phyloP scores from a whole-genome alignment of 2,797 vertebrate species.

The Myotis daubentonii region DNA sequence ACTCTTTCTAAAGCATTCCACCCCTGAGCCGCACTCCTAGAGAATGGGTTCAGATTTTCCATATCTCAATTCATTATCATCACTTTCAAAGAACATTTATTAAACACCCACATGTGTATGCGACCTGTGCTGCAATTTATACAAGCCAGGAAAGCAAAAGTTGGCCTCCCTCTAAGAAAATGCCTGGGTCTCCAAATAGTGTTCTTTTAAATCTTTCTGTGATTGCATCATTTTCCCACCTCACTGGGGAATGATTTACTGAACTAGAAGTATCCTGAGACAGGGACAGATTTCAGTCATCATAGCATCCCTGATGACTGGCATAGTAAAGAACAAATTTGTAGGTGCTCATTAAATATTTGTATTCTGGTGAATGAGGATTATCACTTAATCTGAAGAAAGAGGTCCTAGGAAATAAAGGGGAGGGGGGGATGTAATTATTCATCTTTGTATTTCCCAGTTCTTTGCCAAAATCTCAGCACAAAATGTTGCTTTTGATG shows the following conservation, averaged over 20 bases:
- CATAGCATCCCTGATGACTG: neutral
- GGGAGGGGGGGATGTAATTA: neutral
- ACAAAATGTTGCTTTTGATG: neutral
- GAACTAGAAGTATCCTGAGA: neutral
- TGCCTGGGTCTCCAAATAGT: neutral
- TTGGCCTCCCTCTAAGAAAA: neutral
- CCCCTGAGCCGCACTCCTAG: neutral
- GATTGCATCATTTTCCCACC: neutral
- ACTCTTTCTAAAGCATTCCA: slow-evolving; percentile 47
- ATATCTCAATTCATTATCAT: slow-evolving; percentile 60
- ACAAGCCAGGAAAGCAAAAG: slow-evolving; percentile 14
- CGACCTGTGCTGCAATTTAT: slow-evolving; percentile 16
- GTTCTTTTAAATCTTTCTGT: slow-evolving; percentile 8
- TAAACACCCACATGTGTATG: neutral
- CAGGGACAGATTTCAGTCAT: neutral
- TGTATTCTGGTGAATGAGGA: neutral
- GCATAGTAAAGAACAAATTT: neutral
- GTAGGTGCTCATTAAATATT: slow-evolving; percentile 18
- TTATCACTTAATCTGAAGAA: neutral
- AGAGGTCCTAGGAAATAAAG: neutral
- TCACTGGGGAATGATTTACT: neutral
- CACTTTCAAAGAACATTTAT: slow-evolving; percentile 35
- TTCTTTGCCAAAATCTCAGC: slow-evolving; percentile 44
- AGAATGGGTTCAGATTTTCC: slow-evolving; percentile 56
- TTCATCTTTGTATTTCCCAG: neutral